Evolutionary conservation across 2,113 vertebrate genomes (phyloP).

Genomic region (Lagopus leucura): DNA sequence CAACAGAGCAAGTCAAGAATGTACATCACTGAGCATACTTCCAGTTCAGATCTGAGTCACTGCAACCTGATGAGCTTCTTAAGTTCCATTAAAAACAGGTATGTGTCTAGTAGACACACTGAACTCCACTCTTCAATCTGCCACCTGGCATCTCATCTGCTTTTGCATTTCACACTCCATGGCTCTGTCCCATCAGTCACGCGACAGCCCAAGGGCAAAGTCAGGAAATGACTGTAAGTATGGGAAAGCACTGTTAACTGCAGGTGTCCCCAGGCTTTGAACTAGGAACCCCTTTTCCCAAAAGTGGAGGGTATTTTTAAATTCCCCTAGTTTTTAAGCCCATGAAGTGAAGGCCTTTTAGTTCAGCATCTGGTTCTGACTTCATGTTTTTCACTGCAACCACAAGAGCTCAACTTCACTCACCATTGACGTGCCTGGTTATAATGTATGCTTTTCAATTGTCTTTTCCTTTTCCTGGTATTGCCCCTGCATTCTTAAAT

Average conservation of each 20-base stretch:
- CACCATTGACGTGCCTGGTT: not conserved
- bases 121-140: not conserved
- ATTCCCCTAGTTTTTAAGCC: not conserved
- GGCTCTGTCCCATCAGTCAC: not conserved
- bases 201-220: not conserved
- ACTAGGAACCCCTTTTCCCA: not conserved
- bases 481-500: conserved; percentile 59
- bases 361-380: conserved; percentile 16
- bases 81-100: not conserved
- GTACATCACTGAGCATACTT: conserved; percentile 39
- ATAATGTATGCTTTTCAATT: conserved; percentile 54
- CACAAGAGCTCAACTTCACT: conserved; percentile 27
- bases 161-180: not conserved
- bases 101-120: not conserved
- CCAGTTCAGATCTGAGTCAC: conserved; percentile 24
- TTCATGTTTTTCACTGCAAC: conserved; percentile 7
- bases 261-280: not conserved
- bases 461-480: conserved; percentile 64
- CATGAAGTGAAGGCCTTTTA: not conserved
- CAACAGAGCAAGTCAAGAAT: conserved; percentile 45
- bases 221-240: not conserved
- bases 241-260: not conserved
- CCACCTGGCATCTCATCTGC: not conserved
- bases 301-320: not conserved
- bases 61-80: not conserved